Evolutionary conservation across 1,140 invertebrate species (phyloP).

Genomic region (Vanessa atalanta): DNA sequence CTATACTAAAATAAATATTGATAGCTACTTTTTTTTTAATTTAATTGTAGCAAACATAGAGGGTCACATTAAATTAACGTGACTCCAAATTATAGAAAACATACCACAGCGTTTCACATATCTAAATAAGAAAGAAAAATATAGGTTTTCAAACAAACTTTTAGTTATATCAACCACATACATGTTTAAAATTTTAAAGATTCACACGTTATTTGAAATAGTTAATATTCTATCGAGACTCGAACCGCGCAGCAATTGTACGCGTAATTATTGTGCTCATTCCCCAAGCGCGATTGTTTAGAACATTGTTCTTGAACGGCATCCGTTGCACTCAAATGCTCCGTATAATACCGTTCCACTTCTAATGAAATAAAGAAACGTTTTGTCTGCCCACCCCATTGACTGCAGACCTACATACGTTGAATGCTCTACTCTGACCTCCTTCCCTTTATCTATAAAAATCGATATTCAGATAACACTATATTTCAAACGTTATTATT

Average conservation of each 20-base stretch:
- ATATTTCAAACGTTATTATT: conserved; percentile 24
- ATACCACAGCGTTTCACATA: too few relatives aligned
- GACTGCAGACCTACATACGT: conserved; percentile 48
- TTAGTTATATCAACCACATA: neutral
- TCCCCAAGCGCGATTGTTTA: conserved; percentile 15
- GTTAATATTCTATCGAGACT: neutral
- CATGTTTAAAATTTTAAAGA: neutral
- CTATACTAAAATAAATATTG: too few relatives aligned
- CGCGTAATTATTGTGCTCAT: conserved; percentile 11
- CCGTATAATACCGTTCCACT: conserved; percentile 36
- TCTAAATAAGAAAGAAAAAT: too few relatives aligned
- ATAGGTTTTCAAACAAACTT: too few relatives aligned
- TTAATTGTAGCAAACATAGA: too few relatives aligned
- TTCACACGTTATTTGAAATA: neutral
- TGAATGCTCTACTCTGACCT: conserved; percentile 39
- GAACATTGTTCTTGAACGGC: conserved; percentile 23
- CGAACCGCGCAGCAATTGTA: conserved; percentile 10
- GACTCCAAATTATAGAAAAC: too few relatives aligned
- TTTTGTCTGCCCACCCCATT: conserved; percentile 50
- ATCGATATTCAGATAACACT: conserved; percentile 28
- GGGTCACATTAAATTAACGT: too few relatives aligned
- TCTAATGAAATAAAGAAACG: conserved; percentile 62
- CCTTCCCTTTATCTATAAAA: conserved; percentile 33
- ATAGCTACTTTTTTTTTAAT: too few relatives aligned
- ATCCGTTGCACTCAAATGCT: conserved; percentile 19